phyloP scores from a whole-genome alignment of 2,113 vertebrate species.

The Phocoena sinus region DNA sequence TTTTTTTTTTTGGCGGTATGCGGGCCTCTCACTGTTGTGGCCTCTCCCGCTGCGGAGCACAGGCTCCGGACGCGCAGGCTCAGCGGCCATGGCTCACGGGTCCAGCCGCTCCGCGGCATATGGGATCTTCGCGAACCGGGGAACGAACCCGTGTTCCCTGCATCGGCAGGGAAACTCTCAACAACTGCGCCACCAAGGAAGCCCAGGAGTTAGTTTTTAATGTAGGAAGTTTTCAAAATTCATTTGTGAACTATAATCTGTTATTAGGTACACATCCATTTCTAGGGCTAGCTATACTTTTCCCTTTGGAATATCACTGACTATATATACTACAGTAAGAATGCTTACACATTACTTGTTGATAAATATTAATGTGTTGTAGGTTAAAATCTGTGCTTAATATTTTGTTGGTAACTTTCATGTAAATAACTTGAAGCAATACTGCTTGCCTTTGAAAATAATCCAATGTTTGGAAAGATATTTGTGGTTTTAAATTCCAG shows the following conservation, averaged over 20 bases:
- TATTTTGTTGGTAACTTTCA: background rate
- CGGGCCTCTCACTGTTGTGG: no score
- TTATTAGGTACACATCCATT: background rate
- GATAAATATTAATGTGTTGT: background rate
- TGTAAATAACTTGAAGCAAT: background rate
- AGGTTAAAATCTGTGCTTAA: conserved; percentile 9
- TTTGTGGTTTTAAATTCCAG: background rate
- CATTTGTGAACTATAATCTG: background rate
- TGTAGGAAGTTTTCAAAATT: background rate
- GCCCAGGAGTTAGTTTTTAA: background rate
- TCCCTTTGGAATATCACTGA: background rate
- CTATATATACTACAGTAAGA: background rate
- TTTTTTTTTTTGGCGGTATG: no score
- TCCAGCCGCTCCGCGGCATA: no score
- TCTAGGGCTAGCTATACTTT: background rate
- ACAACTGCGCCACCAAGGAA: no score
- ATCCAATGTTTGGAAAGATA: background rate
- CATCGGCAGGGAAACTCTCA: no score
- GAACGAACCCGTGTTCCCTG: no score
- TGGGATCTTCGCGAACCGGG: no score
- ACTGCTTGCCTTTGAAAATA: background rate
- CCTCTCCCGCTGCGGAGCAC: no score
- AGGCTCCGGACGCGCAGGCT: no score
- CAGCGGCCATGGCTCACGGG: no score
- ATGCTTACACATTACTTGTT: background rate